Base-by-base conservation (phyloP, 1,140 invertebrate genomes). In the Saccostrea glomerata region DNA sequence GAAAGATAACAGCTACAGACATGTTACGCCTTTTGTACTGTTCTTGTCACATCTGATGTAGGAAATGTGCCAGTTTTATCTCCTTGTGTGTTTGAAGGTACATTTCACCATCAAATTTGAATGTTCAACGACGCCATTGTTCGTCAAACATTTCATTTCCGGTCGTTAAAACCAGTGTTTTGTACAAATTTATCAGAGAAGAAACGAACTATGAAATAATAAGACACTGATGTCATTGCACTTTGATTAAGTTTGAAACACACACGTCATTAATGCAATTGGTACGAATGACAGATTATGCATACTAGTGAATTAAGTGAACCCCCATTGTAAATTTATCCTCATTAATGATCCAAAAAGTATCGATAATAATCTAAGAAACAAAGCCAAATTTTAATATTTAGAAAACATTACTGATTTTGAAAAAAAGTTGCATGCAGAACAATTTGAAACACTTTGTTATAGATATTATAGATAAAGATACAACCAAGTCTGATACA, bases 51-150 rank as follows among this genome's bases (percentile, higher is more conserved):
- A 77, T 25, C 12, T 73, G 70, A 15, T 73, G 23, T 73, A 73
- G 70, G 70, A 73, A 73, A 73, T 77, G 70, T 25, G 70, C 13
- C 3, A 77, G 25, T 77, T 77, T 77, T 77, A 77, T 36, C 15
- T 25, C 30, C 13, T 30, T 77, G 7, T 77, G 70, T 77, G 70
- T 77, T 36, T 15, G 15, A 17, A 30, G 25, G 4, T 25, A 77
- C 70, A 17, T 15, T 40, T 15, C 23, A 25, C 11, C 30, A 77
- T 36, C 30, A 77, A 40, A 77, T 13, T 11, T 36, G 13, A 17
- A 12, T 17, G 25, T 30, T 30, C 25, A 0, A 4, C 9, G 70
- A 30, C 70, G 70, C 70, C 70, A 77, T 30, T 36, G 2, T 12
- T 77, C 25, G 70, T 77, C 36, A 36, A 77, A 77, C 25, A 77